Evolutionary conservation across 1,140 invertebrate species (phyloP), one percentile per base, ranked within the genome.

Genomic region (Hormaphis cornu): DNA sequence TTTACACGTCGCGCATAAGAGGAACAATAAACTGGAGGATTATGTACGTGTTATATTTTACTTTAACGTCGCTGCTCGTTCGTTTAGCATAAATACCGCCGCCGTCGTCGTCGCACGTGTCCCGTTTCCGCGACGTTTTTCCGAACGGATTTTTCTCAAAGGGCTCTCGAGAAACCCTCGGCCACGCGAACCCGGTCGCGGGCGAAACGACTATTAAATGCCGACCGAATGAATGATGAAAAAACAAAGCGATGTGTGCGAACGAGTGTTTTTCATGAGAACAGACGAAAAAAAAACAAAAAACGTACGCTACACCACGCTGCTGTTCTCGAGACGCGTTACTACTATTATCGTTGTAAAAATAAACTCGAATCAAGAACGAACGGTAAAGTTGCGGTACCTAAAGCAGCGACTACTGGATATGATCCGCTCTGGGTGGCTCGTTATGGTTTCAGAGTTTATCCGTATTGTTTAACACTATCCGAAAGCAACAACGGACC

Each of bases 161-260:
- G 20, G 61, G 61, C 28, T 66, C n/a, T n/a, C 44, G 50, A 66
- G 61, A 66, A 66, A 66, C 61, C 61, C 14, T 66, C 33, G 42
- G 42, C 35, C n/a, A n/a, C n/a, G 28, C 35, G 35, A 50, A 66
- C 28, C 10, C 28, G 18, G 24, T 40, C 37, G 30, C 16, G 8
- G 28, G 44, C 0, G 46, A 63, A 63, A 46, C n/a, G 22, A 66
- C 61, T 66, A 50, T 20, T 66, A 26, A 66, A 66, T 66, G n/a
- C n/a, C n/a, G n/a, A n/a, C 61, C 61, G 10, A 66, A 50, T 66
- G 50, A 33, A 14, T 4, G 50, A 66, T 28, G 61, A 44, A 50
- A 66, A 66, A 24, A 66, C 26, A 50, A 66, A 44, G 35, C 61
- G 30, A 40, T 24, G n/a, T n/a, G n/a, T n/a, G n/a, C n/a, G n/a